Conservation (phyloP, 2,888 invertebrate species). For the Gisinianus flammeolus region DNA sequence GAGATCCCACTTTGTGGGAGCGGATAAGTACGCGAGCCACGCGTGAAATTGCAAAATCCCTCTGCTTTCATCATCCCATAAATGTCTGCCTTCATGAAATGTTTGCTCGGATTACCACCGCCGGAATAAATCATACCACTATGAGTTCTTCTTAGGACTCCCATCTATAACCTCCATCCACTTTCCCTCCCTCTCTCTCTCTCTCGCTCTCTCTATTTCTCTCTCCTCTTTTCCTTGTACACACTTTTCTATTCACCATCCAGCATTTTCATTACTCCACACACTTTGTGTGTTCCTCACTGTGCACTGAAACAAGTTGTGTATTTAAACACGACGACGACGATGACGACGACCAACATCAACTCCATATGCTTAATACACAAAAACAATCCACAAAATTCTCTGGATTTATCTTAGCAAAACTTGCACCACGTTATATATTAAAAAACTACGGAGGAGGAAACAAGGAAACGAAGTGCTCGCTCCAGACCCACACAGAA, state of each 20-base stretch:
- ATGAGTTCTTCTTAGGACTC: conserved; percentile 14
- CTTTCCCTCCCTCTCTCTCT: not conserved
- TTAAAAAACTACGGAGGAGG: no score
- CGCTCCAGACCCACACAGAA: no score
- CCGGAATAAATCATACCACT: conserved; percentile 47
- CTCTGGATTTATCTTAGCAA: no score
- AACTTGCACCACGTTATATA: no score
- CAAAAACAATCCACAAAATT: no score
- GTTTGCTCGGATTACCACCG: conserved; percentile 52
- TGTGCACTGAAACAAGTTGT: not conserved
- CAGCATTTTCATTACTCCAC: not conserved
- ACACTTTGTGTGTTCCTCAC: not conserved
- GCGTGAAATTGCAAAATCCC: conserved; percentile 52
- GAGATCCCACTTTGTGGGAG: conserved; percentile 48
- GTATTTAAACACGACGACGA: not conserved
- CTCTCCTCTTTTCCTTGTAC: conserved; percentile 1
- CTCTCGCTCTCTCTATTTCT: conserved; percentile 3
- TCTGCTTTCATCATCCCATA: conserved; percentile 56
- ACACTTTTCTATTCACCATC: not conserved
- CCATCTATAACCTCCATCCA: not conserved
- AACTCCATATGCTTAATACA: no score
- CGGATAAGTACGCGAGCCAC: conserved; percentile 46
- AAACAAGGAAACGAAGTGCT: no score
- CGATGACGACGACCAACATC: not conserved
- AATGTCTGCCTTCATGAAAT: conserved; percentile 55